Conservation (phyloP, 2,113 vertebrate genomes). For the Pelecanoides urinatrix region DNA sequence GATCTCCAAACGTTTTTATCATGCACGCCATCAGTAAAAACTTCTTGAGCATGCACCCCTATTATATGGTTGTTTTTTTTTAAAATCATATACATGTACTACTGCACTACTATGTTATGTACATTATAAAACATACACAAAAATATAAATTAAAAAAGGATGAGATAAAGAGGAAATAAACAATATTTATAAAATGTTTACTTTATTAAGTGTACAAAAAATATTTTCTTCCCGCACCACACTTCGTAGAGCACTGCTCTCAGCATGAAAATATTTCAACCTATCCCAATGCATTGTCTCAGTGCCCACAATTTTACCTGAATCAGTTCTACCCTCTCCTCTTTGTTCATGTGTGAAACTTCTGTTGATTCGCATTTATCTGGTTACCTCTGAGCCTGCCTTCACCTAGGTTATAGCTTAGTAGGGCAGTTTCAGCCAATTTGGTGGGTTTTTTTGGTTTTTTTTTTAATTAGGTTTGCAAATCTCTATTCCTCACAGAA, state of each 20-base stretch:
- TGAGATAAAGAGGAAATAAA: not conserved
- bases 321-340: not conserved
- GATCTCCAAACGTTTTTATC: not conserved
- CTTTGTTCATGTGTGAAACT: not conserved
- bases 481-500: not conserved
- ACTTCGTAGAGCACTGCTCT: not conserved
- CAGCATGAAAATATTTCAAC: not conserved
- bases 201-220: not conserved
- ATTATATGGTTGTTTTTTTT: not conserved
- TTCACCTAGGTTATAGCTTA: not conserved
- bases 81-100: not conserved
- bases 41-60: not conserved
- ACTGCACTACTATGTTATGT: not conserved
- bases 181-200: not conserved
- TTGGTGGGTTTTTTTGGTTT: accelerated
- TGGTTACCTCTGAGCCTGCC: not conserved
- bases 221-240: not conserved
- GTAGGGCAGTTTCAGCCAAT: not conserved
- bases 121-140: not conserved
- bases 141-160: not conserved
- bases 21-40: not conserved
- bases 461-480: not conserved
- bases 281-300: not conserved
- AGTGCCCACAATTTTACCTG: not conserved
- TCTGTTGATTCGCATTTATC: not conserved